phyloP scores from a whole-genome alignment of 2,888 invertebrate species.

The Salticus scenicus region DNA sequence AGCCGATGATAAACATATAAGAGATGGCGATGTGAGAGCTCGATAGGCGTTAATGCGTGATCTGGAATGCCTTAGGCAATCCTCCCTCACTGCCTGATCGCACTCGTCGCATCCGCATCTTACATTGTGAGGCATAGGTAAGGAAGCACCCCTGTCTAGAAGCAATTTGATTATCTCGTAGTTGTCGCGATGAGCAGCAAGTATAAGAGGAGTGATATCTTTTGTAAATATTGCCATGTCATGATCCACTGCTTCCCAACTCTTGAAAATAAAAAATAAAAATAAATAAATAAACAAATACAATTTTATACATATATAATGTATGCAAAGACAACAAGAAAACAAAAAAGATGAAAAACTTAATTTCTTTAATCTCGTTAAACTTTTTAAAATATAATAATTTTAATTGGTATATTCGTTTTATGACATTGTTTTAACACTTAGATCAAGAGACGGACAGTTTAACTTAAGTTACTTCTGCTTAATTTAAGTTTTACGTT shows the following conservation, averaged over 20 bases:
- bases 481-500: no score
- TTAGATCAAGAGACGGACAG: no score
- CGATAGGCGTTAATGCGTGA: conserved; percentile 98
- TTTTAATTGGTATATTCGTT: no score
- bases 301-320: no score
- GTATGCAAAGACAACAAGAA: no score
- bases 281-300: no score
- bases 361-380: no score
- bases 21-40: conserved; percentile 95
- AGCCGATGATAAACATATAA: conserved; percentile 96
- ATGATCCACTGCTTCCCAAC: conserved; percentile 92
- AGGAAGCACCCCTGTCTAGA: conserved; percentile 92
- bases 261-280: conserved; percentile 78
- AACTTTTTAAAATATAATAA: no score
- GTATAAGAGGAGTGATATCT: conserved; percentile 97
- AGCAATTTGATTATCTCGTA: conserved; percentile 99
- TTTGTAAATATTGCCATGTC: conserved; percentile 97
- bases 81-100: conserved; percentile 91
- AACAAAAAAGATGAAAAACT: no score
- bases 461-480: no score
- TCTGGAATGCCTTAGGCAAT: conserved; percentile 94
- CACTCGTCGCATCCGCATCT: conserved; percentile 97
- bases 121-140: conserved; percentile 96
- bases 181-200: conserved; percentile 98
- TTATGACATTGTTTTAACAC: no score